Evolutionary conservation across 2,113 vertebrate species (phyloP).

Genomic region (Peromyscus polionotus): DNA sequence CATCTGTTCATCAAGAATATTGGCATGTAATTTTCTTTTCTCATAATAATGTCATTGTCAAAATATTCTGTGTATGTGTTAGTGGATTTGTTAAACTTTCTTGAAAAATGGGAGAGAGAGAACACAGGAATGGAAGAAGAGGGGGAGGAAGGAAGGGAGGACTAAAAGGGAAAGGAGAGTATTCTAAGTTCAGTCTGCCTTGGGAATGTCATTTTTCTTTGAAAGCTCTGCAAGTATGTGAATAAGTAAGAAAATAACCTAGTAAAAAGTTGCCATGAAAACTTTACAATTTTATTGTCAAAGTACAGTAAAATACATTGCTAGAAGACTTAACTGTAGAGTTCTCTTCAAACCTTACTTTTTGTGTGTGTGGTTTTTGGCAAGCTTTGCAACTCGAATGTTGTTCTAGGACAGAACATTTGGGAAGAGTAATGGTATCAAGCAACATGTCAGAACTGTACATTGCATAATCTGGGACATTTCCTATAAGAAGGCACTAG

Average conservation of each 20-base stretch:
- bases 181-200: background rate
- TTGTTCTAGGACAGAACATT: slow-evolving; percentile 50
- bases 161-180: background rate
- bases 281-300: slow-evolving; percentile 45
- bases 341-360: slow-evolving; percentile 40
- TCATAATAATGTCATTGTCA: background rate
- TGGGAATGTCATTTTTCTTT: background rate
- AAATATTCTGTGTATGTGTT: background rate
- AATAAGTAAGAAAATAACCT: slow-evolving; percentile 39
- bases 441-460: slow-evolving; percentile 68
- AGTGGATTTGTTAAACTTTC: slow-evolving; percentile 25
- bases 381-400: slow-evolving; percentile 31
- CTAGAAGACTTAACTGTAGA: slow-evolving; percentile 43
- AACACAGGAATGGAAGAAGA: background rate
- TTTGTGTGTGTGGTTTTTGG: slow-evolving; percentile 39
- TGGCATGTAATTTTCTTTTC: slow-evolving; percentile 17
- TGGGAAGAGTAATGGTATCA: slow-evolving; percentile 45
- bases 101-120: background rate
- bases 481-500: slow-evolving; percentile 67
- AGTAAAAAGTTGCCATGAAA: background rate
- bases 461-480: slow-evolving; percentile 55
- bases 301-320: slow-evolving; percentile 29
- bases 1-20: background rate
- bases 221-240: background rate
- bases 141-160: no score